Base-by-base conservation (phyloP, 2,797 vertebrate genomes). In the Xerus rutilus region DNA sequence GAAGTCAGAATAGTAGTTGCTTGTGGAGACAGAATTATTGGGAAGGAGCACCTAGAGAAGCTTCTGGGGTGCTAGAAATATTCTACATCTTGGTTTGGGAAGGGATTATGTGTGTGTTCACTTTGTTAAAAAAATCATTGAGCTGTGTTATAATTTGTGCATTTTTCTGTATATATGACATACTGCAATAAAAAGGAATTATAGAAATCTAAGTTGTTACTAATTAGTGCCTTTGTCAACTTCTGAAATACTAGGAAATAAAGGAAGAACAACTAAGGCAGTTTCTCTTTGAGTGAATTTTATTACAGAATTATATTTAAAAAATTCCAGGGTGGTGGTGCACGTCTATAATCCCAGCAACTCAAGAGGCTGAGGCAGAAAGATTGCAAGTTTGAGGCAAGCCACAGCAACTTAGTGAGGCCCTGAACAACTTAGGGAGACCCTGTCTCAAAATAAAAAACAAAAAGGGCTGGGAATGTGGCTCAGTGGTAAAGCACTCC, bases 221-320 rank as follows among this genome's bases (percentile, higher is more conserved):
- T 86, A 91, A 96, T 69, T 14, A 88, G 78, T 67, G 54, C 49
- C 45, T 90, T 52, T 67, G 69, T 81, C 54, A 93, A 52, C 76
- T 97, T 93, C 47, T 77, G 43, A 93, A 89, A 94, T 86, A n/a
- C 76, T 69, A 65, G 47, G 76, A 93, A 88, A 92, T 59, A 87
- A 90, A 57, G 43, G 86, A 77, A 93, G 72, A 86, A 69, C 12
- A 65, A 86, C 47, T 43, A 88, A 90, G 72, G 49, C 21, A 94
- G 30, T 90, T 95, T 89, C 70, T 96, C 67, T 39, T 73, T 73
- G 78, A 87, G 69, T 74, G 49, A 93, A 81, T 87, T 94, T 93
- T 89, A 52, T 57, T 67, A 67, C 15, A 78, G 52, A 79, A 67
- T 92, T 78, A 70, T 35, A 5, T 54, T 30, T 32, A 43, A 79